A percentile compares a stretch with the other conserved stretches of the same genome.
Conservation (phyloP, 2,888 invertebrate species). For the Phaedon cochleariae region DNA sequence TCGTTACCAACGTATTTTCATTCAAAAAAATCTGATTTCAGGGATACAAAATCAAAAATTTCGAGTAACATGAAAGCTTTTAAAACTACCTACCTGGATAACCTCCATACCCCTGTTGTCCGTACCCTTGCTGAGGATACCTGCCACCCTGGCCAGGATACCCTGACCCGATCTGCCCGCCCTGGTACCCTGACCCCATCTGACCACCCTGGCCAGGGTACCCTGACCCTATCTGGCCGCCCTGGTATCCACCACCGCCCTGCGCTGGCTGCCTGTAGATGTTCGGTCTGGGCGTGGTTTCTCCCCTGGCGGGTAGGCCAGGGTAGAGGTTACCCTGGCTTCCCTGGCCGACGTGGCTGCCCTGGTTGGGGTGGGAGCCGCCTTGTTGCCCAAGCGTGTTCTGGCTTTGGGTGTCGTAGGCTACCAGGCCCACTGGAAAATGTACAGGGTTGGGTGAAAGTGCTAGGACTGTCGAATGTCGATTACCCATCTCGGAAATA, state of each 20-base stretch:
- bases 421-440: constrained; percentile 45
- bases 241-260: constrained; percentile 50
- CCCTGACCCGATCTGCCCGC: constrained; percentile 55
- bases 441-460: not conserved
- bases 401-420: constrained; percentile 49
- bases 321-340: constrained; percentile 52
- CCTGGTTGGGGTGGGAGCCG: not conserved
- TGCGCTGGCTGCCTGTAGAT: constrained; percentile 36
- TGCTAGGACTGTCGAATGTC: too few relatives aligned
- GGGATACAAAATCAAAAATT: too few relatives aligned
- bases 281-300: constrained; percentile 55
- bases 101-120: too few relatives aligned
- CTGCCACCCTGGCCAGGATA: constrained; percentile 2
- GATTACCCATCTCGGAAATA: too few relatives aligned
- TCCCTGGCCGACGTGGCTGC: constrained; percentile 33
- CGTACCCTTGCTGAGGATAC: not conserved
- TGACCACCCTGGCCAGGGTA: constrained; percentile 47
- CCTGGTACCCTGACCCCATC: constrained; percentile 55
- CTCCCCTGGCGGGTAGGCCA: constrained; percentile 48
- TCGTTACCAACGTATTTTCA: too few relatives aligned
- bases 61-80: too few relatives aligned
- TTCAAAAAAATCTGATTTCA: too few relatives aligned
- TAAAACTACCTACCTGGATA: too few relatives aligned
- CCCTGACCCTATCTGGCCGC: constrained; percentile 56
- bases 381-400: constrained; percentile 23